Percentiles rank a stretch among this genome's conserved stretches.
phyloP scores from a whole-genome alignment of 2,113 vertebrate genomes.

The Pelvicachromis taeniatus region DNA sequence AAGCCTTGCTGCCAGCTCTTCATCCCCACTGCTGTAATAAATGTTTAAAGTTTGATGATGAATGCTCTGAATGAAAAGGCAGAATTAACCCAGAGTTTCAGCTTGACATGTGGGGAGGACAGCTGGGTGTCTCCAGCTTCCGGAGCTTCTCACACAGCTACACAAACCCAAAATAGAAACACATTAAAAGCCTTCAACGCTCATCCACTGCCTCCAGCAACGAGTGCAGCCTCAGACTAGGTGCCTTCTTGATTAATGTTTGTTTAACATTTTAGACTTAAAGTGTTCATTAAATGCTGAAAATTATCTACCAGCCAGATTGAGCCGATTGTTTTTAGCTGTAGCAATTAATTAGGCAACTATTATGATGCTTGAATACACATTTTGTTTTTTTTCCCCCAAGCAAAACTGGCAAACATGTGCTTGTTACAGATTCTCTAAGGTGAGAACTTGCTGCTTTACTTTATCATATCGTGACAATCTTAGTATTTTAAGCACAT shows the following conservation, averaged over 20 bases:
- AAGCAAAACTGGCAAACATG: not conserved
- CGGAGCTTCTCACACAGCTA: not conserved
- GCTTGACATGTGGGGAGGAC: not conserved
- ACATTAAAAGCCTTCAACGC: not conserved
- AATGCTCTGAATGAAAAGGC: not conserved
- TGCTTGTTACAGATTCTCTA: not conserved
- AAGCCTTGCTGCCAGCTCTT: not conserved
- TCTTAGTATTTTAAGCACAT: not conserved
- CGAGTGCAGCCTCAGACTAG: not conserved
- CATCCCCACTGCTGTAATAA: not conserved
- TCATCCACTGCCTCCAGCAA: not conserved
- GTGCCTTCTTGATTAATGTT: not conserved
- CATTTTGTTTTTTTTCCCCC: not conserved
- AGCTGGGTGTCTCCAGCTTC: not conserved
- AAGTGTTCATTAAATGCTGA: not conserved
- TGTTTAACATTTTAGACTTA: not conserved
- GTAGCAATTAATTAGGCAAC: not conserved
- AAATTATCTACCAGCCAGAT: not conserved
- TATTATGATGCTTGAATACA: not conserved
- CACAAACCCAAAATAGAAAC: not conserved
- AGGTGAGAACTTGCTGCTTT: not conserved
- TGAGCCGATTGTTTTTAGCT: not conserved
- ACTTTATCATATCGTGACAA: not conserved
- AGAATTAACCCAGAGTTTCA: not conserved
- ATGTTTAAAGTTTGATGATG: not conserved